Evolutionary conservation across 35 echinoderm and acorn worm species (phyloP).

Genomic region (Stichopus chloronotus): DNA sequence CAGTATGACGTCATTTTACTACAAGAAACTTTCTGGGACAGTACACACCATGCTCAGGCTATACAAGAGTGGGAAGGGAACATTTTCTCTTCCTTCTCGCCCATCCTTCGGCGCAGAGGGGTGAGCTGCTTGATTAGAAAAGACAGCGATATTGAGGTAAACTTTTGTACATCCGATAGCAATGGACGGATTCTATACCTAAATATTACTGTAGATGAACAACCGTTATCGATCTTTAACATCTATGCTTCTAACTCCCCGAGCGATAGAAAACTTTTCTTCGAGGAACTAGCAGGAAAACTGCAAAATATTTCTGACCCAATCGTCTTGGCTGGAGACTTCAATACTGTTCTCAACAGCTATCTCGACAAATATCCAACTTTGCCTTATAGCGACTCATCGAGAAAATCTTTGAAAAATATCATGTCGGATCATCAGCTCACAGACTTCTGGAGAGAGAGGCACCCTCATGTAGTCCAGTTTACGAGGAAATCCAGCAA

Average conservation of each 20-base stretch:
- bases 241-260: constrained; percentile 7
- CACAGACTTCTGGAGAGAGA: not conserved
- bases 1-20: not conserved
- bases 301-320: not conserved
- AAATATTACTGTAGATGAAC: not conserved
- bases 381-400: not conserved
- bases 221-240: not conserved
- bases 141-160: not conserved
- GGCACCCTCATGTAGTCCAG: not conserved
- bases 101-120: not conserved
- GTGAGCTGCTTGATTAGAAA: not conserved
- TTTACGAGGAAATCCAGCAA: not conserved
- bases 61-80: not conserved
- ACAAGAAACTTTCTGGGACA: constrained; percentile 23
- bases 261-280: not conserved
- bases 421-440: not conserved
- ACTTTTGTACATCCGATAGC: too few relatives aligned
- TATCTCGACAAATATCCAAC: not conserved
- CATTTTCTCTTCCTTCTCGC: not conserved
- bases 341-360: not conserved
- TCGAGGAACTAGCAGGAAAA: not conserved
- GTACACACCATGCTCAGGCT: not conserved
- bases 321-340: not conserved
- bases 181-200: not conserved
- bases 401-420: not conserved